Evolutionary conservation across 2,797 vertebrate genomes (phyloP).

Genomic region (Euphonia xanthogaster): DNA sequence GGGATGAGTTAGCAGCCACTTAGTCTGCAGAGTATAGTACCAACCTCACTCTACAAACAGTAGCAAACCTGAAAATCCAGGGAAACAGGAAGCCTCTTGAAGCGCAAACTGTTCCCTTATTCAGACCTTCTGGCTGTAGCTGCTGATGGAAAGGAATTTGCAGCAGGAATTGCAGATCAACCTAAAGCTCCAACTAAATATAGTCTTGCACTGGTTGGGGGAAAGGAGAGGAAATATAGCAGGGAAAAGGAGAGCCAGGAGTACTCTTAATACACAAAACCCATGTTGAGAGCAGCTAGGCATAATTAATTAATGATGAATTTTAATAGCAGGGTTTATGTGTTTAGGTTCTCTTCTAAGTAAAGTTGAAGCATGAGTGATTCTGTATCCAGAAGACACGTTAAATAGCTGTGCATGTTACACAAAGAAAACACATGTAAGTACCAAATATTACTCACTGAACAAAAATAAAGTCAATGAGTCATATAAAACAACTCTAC

Average conservation of each 20-base stretch:
- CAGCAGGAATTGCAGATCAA: slow-evolving; percentile 19
- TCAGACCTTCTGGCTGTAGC: slow-evolving; percentile 56
- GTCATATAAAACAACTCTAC: slow-evolving; percentile 18
- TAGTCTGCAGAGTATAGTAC: background rate
- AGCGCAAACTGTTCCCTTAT: slow-evolving; percentile 41
- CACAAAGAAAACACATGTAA: background rate
- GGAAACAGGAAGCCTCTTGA: slow-evolving; percentile 36
- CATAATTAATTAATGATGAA: background rate
- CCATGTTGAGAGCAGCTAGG: background rate
- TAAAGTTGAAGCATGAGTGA: background rate
- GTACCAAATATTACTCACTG: slow-evolving; percentile 30
- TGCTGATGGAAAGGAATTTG: slow-evolving; percentile 63
- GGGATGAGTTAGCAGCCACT: slow-evolving; percentile 34
- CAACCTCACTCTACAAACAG: background rate
- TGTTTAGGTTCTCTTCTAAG: background rate
- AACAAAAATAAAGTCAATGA: slow-evolving; percentile 35
- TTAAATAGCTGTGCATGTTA: background rate
- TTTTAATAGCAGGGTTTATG: background rate
- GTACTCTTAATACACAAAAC: background rate
- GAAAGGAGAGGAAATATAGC: background rate
- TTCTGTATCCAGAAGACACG: background rate
- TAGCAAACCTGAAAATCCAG: slow-evolving; percentile 52
- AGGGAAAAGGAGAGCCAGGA: background rate
- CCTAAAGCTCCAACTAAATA: slow-evolving; percentile 43
- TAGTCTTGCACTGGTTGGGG: background rate